Conservation (phyloP, 2,888 invertebrate species). For the Mesoligia furuncula region DNA sequence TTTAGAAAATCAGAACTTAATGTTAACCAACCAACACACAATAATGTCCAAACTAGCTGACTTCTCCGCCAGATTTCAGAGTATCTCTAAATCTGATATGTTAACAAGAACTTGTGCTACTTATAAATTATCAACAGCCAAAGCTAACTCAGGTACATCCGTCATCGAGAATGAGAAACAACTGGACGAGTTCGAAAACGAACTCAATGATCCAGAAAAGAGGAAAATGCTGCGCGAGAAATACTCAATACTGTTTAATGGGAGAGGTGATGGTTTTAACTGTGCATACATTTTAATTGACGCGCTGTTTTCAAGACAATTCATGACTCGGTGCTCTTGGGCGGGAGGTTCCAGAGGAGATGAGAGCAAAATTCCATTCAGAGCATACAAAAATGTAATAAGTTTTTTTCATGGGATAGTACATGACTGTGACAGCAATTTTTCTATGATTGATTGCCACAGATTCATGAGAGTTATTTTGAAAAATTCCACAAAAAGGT, state of each 20-base stretch:
- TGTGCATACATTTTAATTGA: conserved; percentile 30
- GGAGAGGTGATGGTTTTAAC: conserved; percentile 6
- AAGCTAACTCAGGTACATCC: background rate
- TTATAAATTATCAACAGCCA: conserved; percentile 3
- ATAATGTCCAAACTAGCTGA: conserved; percentile 17
- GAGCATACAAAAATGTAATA: conserved; percentile 20
- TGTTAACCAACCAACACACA: conserved; percentile 29
- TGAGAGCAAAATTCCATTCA: conserved; percentile 19
- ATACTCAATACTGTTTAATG: conserved; percentile 33
- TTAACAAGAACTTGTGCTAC: conserved; percentile 5
- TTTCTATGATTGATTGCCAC: conserved; percentile 18
- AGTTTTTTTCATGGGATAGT: conserved; percentile 33
- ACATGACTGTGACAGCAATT: conserved; percentile 18
- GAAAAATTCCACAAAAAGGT: conserved; percentile 25
- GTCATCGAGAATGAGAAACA: conserved; percentile 22
- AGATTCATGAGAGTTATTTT: conserved; percentile 12
- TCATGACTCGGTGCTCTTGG: conserved; percentile 34
- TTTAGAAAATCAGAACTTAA: conserved; percentile 33
- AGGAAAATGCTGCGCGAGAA: background rate
- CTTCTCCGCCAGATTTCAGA: conserved; percentile 16
- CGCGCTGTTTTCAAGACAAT: conserved; percentile 26
- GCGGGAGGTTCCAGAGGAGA: conserved; percentile 33
- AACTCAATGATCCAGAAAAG: conserved; percentile 31
- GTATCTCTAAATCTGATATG: conserved; percentile 8
- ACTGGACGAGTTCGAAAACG: conserved; percentile 29